Base-by-base conservation (phyloP, 2,113 vertebrate species). In the Cyprinodon brontotheroides region DNA sequence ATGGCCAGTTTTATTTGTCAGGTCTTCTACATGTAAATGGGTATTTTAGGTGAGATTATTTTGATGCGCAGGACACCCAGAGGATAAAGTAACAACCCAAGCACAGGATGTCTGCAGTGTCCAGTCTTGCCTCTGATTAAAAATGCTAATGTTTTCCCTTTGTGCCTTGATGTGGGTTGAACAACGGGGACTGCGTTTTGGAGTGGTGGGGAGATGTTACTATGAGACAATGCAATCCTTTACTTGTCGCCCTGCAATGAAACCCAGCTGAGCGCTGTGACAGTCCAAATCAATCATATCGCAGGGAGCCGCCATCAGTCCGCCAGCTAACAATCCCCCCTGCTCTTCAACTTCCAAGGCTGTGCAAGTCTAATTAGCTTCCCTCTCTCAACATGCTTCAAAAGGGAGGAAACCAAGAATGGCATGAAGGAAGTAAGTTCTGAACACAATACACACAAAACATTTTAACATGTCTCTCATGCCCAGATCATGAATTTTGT, bases 101-200 rank as follows among this genome's bases (percentile, higher is more conserved):
- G 83, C 87, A 87, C 89, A 86, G 87, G 94, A 94, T 92, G 91
- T 85, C 93, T 85, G 87, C 65, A 89, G 93, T 72, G 66, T 93
- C 94, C 77, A 43, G 82, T 77, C 68, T 90, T 91, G 93, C 93
- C 92, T 86, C 94, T 96, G 95, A 97, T 96, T 96, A 96, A 95
- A 96, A 95, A 97, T 97, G 95, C 95, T 96, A 96, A 97, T 96
- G 94, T 91, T 20, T 39, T 90, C 73, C 91, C 87, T 91, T 92
- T 93, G 89, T 87, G 91, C 97, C 97, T 97, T 98, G 96, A 98
- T 94, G 96, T 97, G 92, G 90, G 91, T 86, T 61, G 85, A 93
- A 96, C 95, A 95, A 96, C 95, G 93, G 87, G 85, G 93, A 84
- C 76, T 57, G 84, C 70, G 1, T 87, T 48, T 37, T 12, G 47